These are phyloP conservation scores for Campaea margaritaria DNA, from an alignment of 2,888 invertebrate species.

Conservation along the genomic window DNA sequence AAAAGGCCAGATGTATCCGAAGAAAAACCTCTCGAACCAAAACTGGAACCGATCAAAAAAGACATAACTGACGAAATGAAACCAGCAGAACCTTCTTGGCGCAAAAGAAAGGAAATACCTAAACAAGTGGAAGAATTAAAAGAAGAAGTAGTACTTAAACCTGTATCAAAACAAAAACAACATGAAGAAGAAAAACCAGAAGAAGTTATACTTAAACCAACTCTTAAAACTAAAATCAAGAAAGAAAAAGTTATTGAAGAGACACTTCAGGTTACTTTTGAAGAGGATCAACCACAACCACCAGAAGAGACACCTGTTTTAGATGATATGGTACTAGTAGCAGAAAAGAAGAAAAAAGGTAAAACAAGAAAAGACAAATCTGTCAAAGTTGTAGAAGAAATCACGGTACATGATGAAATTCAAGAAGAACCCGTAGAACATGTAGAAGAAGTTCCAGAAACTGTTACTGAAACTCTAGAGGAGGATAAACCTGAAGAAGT, in stretches of 20 bases:
- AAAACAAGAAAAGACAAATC: slow-evolving; percentile 25
- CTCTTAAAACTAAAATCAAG: slow-evolving; percentile 51
- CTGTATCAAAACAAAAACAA: slow-evolving; percentile 61
- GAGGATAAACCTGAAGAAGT: slow-evolving; percentile 9
- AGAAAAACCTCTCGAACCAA: slow-evolving; percentile 74
- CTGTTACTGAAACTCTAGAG: slow-evolving; percentile 50
- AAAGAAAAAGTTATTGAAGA: slow-evolving; percentile 57
- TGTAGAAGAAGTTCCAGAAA: slow-evolving; percentile 69
- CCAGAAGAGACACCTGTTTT: background rate
- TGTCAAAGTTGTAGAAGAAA: slow-evolving; percentile 27
- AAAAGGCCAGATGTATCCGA: slow-evolving; percentile 63
- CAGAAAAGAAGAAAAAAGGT: slow-evolving; percentile 1
- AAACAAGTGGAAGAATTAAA: slow-evolving; percentile 61
- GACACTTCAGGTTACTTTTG: slow-evolving; percentile 44
- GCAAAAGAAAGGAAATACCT: slow-evolving; percentile 56
- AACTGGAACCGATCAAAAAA: slow-evolving; percentile 60
- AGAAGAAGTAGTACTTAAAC: slow-evolving; percentile 74
- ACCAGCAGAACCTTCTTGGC: slow-evolving; percentile 55
- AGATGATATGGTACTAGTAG: background rate
- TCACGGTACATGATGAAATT: slow-evolving; percentile 33
- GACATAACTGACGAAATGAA: slow-evolving; percentile 55
- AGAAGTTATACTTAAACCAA: slow-evolving; percentile 70
- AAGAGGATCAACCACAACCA: slow-evolving; percentile 24
- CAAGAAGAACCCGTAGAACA: slow-evolving; percentile 43
- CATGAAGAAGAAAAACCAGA: slow-evolving; percentile 79